Evolutionary conservation across 2,888 invertebrate species (phyloP).

Genomic region (Torymus texanus): DNA sequence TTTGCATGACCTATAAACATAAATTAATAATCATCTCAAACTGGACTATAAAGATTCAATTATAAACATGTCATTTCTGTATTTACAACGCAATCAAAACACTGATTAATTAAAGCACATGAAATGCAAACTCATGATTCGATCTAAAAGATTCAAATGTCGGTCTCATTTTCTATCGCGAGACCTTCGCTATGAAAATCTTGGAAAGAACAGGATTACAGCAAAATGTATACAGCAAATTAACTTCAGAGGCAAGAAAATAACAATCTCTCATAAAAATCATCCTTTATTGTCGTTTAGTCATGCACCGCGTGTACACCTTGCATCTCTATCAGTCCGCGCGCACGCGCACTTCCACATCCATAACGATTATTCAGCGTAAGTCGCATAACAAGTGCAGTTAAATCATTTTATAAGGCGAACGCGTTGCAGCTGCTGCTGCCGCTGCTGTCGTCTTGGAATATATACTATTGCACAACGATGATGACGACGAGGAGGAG

Average conservation of each 20-base stretch:
- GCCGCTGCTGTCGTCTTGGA: background rate
- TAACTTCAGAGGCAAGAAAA: background rate
- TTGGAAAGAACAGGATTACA: background rate
- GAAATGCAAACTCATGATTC: too few relatives aligned
- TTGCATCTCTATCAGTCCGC: background rate
- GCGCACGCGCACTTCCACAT: slow-evolving; percentile 3
- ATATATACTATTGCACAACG: slow-evolving; percentile 9
- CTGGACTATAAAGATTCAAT: too few relatives aligned
- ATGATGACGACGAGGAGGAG: background rate
- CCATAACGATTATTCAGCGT: slow-evolving; percentile 2
- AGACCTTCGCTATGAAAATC: slow-evolving; percentile 1
- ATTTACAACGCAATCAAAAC: background rate
- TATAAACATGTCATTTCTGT: too few relatives aligned
- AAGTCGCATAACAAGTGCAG: slow-evolving; percentile 21
- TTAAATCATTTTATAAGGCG: slow-evolving; percentile 23
- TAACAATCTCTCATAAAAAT: background rate
- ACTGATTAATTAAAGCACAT: background rate
- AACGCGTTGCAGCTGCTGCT: background rate
- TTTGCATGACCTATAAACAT: too few relatives aligned
- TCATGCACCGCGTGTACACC: background rate
- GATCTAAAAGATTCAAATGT: background rate
- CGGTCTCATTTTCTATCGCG: slow-evolving; percentile 16
- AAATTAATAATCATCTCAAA: too few relatives aligned
- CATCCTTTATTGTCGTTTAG: slow-evolving; percentile 23
- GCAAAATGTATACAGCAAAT: slow-evolving; percentile 2